phyloP scores from a whole-genome alignment of 2,888 invertebrate genomes.

The Netelia fuscicornis region DNA sequence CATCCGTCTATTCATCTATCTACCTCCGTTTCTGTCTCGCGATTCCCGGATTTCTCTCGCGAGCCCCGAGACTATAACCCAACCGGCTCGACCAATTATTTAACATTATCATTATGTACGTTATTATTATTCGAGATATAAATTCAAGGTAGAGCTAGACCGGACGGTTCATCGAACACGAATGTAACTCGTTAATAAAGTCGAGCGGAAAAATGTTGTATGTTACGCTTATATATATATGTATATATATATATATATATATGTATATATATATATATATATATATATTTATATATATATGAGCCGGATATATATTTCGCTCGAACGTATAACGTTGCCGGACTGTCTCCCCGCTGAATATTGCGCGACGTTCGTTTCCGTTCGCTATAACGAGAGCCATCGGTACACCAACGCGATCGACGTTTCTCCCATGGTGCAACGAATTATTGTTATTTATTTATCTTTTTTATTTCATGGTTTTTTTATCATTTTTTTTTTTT shows the following conservation, averaged over 20 bases:
- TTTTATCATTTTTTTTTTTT: neutral
- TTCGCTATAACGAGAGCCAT: neutral
- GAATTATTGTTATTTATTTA: too few species aligned
- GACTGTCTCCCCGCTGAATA: constrained; percentile 9
- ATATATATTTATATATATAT: neutral
- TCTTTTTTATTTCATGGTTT: too few species aligned
- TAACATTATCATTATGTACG: constrained; percentile 48
- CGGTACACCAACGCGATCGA: neutral
- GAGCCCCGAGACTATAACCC: neutral
- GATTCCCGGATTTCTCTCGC: neutral
- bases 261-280: neutral
- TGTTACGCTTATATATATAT: neutral
- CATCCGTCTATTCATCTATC: neutral
- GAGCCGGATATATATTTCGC: neutral
- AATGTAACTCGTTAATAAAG: constrained; percentile 59
- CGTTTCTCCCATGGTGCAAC: neutral
- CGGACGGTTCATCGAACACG: constrained; percentile 33
- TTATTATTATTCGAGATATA: constrained; percentile 54
- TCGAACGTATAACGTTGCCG: neutral
- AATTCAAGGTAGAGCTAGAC: constrained; percentile 26
- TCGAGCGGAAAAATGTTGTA: constrained; percentile 44
- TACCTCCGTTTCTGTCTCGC: neutral
- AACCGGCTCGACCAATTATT: constrained; percentile 56
- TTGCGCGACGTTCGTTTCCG: neutral
- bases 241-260: neutral